Conservation (phyloP, 1,140 invertebrate genomes). For the Formica selysi region DNA sequence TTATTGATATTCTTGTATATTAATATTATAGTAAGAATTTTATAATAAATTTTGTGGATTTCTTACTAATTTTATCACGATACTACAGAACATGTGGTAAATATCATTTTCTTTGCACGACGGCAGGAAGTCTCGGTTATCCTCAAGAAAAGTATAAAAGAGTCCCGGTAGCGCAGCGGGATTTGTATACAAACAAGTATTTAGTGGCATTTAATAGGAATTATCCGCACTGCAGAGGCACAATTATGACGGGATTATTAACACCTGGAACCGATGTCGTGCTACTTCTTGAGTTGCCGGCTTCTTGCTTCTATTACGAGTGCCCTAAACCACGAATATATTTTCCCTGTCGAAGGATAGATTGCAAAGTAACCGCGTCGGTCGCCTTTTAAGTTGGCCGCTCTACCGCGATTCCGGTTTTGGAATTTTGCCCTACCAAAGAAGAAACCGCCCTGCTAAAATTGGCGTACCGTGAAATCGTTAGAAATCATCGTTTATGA, state of each 20-base stretch:
- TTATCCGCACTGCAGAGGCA: slow-evolving; percentile 76
- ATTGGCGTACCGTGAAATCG: slow-evolving; percentile 72
- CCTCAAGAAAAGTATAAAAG: slow-evolving; percentile 75
- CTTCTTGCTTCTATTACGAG: slow-evolving; percentile 45
- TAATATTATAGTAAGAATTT: neutral
- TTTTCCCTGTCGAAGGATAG: slow-evolving; percentile 19
- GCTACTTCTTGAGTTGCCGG: slow-evolving; percentile 79
- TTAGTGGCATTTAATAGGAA: slow-evolving; percentile 84
- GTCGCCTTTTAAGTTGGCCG: slow-evolving; percentile 60
- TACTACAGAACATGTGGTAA: neutral
- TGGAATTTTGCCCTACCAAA: slow-evolving; percentile 43
- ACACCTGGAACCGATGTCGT: slow-evolving; percentile 83
- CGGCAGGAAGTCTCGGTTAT: slow-evolving; percentile 60
- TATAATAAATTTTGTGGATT: neutral
- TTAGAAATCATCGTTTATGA: slow-evolving; percentile 40
- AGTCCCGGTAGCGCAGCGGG: slow-evolving; percentile 72
- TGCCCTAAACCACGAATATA: slow-evolving; percentile 40
- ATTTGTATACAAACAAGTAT: slow-evolving; percentile 84
- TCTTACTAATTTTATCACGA: neutral
- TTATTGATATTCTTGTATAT: no score
- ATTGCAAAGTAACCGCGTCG: slow-evolving; percentile 58
- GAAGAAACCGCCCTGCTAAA: slow-evolving; percentile 32
- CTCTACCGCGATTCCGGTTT: slow-evolving; percentile 82
- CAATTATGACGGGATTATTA: slow-evolving; percentile 86
- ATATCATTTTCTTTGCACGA: neutral